Evolutionary conservation across 2,797 vertebrate species (phyloP), one percentile per base, ranked within the genome.

Genomic region (Myotis myotis): DNA sequence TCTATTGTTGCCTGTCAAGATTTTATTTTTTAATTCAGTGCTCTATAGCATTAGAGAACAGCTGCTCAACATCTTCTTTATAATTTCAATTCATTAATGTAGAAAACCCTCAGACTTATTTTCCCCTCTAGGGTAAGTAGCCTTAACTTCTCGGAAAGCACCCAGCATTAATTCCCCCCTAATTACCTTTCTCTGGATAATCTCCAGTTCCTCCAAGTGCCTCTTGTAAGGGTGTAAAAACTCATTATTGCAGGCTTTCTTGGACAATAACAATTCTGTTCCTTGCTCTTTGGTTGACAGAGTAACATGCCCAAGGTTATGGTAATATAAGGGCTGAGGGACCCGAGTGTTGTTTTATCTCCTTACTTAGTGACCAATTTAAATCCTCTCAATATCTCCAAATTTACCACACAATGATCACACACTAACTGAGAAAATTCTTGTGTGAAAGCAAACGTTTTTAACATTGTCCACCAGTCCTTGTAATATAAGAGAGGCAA

Each of bases 51-150:
- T 78, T 47, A 60, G 41, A 94, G 86, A 94, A 84, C 30, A 95
- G 91, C 33, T 87, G 62, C 49, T 89, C 49, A 81, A 93, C 53
- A 89, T 62, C 20, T 89, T 92, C 57, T 87, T 86, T 87, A 91
- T 93, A 94, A 96, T 95, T 96, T 96, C 57, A 90, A 95, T 91
- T 87, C 84, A 95, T 96, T 95, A 87, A 84, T 62, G 64, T 87
- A 91, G 87, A 93, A 94, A 76, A 4, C 41, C 60, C 68, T 90
- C 33, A 81, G 91, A 87, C 66, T 95, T 95, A 89, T 83, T 94
- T 93, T 33, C 60, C 36, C 71, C 80, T 93, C 70, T 95, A 81
- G 64, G 89, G 83, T 93, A 96, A 96, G 89, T 71, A 93, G 79
- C 30, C 47, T 68, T 95, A 96, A 90, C 85, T 94, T 75, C 55